phyloP scores from a whole-genome alignment of 2,888 invertebrate species.

The Galeruca laticollis region DNA sequence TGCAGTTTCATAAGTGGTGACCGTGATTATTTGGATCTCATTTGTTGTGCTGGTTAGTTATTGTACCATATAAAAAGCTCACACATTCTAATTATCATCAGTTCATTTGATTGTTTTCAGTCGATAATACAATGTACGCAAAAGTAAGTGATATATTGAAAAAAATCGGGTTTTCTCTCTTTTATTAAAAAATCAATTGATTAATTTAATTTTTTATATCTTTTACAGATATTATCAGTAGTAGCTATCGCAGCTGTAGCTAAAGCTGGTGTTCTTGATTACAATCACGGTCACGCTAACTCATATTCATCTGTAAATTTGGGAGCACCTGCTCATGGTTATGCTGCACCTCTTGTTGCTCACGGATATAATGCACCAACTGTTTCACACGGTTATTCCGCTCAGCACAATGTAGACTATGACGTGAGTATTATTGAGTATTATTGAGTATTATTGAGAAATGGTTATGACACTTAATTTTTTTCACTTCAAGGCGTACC shows the following conservation, averaged over 20 bases:
- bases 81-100: neutral
- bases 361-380: slow-evolving; percentile 23
- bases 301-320: slow-evolving; percentile 23
- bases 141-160: neutral
- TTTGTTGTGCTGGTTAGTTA: slow-evolving; percentile 1
- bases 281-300: slow-evolving; percentile 20
- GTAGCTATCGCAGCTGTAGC: slow-evolving; percentile 43
- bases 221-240: slow-evolving; percentile 47
- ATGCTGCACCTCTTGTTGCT: neutral
- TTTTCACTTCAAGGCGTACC: slow-evolving; percentile 66
- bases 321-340: neutral
- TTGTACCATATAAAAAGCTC: slow-evolving; percentile 9
- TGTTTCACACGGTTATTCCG: slow-evolving; percentile 68
- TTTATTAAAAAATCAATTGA: neutral
- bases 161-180: too few relatives aligned
- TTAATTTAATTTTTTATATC: too few relatives aligned
- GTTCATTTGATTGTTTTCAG: neutral
- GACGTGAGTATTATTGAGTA: slow-evolving; percentile 73
- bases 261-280: slow-evolving; percentile 43
- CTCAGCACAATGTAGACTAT: slow-evolving; percentile 70
- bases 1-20: slow-evolving; percentile 7
- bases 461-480: too few relatives aligned
- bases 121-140: neutral
- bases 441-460: too few relatives aligned
- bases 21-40: neutral